These are phyloP conservation scores for Lates japonicus DNA, from an alignment of 2,797 vertebrate species.

Conservation along the genomic window DNA sequence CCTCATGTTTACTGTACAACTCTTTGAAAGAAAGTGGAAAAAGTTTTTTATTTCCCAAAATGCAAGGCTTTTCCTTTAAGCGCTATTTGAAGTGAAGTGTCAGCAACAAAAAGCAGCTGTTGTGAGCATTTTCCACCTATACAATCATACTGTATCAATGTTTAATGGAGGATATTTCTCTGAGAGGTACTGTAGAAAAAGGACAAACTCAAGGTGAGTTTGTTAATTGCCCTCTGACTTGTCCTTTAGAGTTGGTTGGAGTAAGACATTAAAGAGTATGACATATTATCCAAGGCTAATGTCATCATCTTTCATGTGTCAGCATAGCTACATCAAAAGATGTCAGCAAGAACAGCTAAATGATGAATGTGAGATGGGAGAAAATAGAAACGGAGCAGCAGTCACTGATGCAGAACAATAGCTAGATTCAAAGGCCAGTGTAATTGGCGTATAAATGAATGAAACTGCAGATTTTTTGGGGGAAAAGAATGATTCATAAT, in stretches of 20 bases:
- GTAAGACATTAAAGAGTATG: constrained; percentile 36
- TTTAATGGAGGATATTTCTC: constrained; percentile 9
- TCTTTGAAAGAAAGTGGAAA: background rate
- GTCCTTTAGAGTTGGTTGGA: constrained; percentile 28
- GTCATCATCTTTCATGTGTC: constrained; percentile 61
- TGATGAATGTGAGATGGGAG: constrained; percentile 51
- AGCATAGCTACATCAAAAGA: constrained; percentile 55
- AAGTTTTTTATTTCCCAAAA: background rate
- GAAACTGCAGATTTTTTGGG: constrained; percentile 45
- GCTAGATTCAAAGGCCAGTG: constrained; percentile 31
- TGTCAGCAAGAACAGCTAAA: constrained; percentile 33
- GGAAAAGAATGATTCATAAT: constrained; percentile 46
- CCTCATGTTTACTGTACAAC: background rate
- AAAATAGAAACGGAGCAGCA: constrained; percentile 50
- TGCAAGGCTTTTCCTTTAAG: background rate
- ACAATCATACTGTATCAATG: background rate
- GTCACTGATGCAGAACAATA: constrained; percentile 47
- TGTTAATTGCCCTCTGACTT: constrained; percentile 27
- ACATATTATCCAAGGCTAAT: constrained; percentile 49
- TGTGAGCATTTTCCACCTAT: background rate
- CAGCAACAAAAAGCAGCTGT: background rate
- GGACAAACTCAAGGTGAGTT: constrained; percentile 53
- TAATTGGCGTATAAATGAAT: constrained; percentile 60
- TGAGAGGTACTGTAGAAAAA: constrained; percentile 8
- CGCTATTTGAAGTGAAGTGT: background rate